Percentiles rank a stretch among this genome's conserved stretches.
These are phyloP conservation scores for Elaeidobius kamerunicus DNA, from an alignment of 2,888 invertebrate species.

Conservation along the genomic window DNA sequence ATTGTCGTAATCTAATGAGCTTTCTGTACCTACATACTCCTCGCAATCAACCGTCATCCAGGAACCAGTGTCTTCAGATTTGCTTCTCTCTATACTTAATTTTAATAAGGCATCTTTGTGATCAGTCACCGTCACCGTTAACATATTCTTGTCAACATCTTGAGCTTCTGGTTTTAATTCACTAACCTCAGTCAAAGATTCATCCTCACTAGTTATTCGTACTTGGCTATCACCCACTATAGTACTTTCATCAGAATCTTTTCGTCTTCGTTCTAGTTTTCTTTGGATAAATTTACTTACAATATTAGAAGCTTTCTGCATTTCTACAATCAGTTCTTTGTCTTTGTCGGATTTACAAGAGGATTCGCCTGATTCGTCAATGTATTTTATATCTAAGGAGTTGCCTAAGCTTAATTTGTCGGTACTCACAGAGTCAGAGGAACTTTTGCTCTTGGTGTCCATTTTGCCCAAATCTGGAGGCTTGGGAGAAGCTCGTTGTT, in stretches of 20 bases:
- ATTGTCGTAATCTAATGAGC: conserved; percentile 56
- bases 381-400: conserved; percentile 49
- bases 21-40: conserved; percentile 63
- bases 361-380: conserved; percentile 50
- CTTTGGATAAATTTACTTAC: conserved; percentile 45
- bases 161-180: conserved; percentile 53
- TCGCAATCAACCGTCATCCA: conserved; percentile 68
- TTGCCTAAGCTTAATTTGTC: conserved; percentile 48
- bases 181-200: conserved; percentile 65
- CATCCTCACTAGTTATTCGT: conserved; percentile 62
- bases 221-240: conserved; percentile 50
- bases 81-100: conserved; percentile 52
- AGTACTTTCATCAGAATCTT: conserved; percentile 46
- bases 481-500: conserved; percentile 43
- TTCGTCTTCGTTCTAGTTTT: conserved; percentile 44
- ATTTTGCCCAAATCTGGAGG: conserved; percentile 47
- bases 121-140: conserved; percentile 50
- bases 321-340: conserved; percentile 44
- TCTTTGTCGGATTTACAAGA: conserved; percentile 49
- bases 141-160: conserved; percentile 50
- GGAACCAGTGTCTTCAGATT: conserved; percentile 67
- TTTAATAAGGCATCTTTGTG: conserved; percentile 53
- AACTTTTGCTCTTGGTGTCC: conserved; percentile 45
- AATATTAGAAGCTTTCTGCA: conserved; percentile 46
- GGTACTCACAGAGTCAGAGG: conserved; percentile 47